A percentile compares a stretch with the other conserved stretches of the same genome.
phyloP scores from a whole-genome alignment of 1,140 invertebrate species.

The Drosophila punjabiensis region DNA sequence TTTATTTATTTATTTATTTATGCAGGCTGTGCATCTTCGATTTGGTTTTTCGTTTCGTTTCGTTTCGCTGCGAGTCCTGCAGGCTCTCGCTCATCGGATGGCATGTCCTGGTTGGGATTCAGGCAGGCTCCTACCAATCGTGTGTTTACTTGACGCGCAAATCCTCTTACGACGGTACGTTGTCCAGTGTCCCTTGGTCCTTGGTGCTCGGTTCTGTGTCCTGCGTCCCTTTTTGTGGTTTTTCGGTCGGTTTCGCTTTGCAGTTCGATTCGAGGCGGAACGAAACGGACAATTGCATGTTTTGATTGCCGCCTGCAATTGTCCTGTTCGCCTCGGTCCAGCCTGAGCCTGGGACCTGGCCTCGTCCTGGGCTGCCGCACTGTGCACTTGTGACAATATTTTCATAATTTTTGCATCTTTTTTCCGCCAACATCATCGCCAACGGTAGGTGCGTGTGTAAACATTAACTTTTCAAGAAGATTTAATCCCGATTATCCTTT shows the following conservation, averaged over 20 bases:
- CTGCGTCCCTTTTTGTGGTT: slow-evolving; percentile 35
- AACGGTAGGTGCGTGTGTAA: slow-evolving; percentile 83
- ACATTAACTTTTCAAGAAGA: slow-evolving; percentile 84
- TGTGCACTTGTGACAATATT: slow-evolving; percentile 83
- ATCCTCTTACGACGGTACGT: slow-evolving; percentile 72
- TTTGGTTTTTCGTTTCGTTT: slow-evolving; percentile 51
- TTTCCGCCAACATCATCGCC: slow-evolving; percentile 57
- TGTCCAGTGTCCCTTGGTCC: slow-evolving; percentile 17
- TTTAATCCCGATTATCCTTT: slow-evolving; percentile 84
- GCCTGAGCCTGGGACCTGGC: slow-evolving; percentile 13
- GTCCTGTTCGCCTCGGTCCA: slow-evolving; percentile 55
- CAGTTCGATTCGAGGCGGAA: slow-evolving; percentile 71
- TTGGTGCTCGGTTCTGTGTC: slow-evolving; percentile 7
- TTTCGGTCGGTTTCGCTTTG: slow-evolving; percentile 38
- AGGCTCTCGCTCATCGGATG: slow-evolving; percentile 11
- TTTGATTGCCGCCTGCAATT: slow-evolving; percentile 84
- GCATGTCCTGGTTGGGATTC: slow-evolving; percentile 27
- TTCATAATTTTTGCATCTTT: slow-evolving; percentile 84
- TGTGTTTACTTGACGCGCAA: slow-evolving; percentile 82
- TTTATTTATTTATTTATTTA: slow-evolving; percentile 84
- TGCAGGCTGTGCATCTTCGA: slow-evolving; percentile 81
- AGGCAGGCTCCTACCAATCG: slow-evolving; percentile 45
- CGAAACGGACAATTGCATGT: slow-evolving; percentile 78
- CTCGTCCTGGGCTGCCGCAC: slow-evolving; percentile 30
- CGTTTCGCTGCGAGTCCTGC: slow-evolving; percentile 19